Percentiles rank a stretch among this genome's conserved stretches.
These are phyloP conservation scores for Zophobas morio DNA, from an alignment of 1,140 invertebrate species.

Conservation along the genomic window DNA sequence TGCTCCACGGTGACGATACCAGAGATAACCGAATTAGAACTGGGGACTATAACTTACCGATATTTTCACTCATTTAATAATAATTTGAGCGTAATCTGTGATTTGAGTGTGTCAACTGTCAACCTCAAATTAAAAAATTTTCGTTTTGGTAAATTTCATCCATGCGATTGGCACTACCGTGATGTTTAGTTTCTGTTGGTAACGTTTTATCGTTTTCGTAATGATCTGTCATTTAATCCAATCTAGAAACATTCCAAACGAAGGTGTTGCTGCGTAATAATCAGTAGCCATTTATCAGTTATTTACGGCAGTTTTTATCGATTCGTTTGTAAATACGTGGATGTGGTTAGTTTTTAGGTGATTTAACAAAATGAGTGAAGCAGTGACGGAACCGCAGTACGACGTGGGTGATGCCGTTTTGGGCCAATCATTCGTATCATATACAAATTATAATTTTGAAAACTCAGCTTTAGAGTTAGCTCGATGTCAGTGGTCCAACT, in stretches of 20 bases:
- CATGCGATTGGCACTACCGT: too few relatives aligned
- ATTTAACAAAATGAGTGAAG: slow-evolving; percentile 10
- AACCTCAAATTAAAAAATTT: too few relatives aligned
- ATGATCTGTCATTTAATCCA: neutral
- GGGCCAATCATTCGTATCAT: slow-evolving; percentile 57
- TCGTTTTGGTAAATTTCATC: too few relatives aligned
- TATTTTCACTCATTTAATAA: too few relatives aligned
- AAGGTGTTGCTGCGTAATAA: neutral
- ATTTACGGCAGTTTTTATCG: slow-evolving; percentile 1
- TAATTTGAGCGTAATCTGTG: too few relatives aligned
- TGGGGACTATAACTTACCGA: too few relatives aligned
- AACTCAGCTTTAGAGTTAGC: slow-evolving; percentile 63
- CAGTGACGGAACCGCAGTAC: slow-evolving; percentile 20
- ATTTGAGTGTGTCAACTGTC: too few relatives aligned
- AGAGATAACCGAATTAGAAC: too few relatives aligned
- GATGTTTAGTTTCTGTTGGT: neutral
- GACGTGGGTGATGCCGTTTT: slow-evolving; percentile 46
- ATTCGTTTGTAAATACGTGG: slow-evolving; percentile 7
- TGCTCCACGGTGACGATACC: too few relatives aligned
- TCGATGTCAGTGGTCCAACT: slow-evolving; percentile 65
- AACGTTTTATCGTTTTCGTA: neutral
- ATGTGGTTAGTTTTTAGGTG: slow-evolving; percentile 39
- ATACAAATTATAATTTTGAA: slow-evolving; percentile 65
- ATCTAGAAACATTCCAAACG: slow-evolving; percentile 16
- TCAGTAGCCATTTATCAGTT: neutral